A percentile compares a stretch with the other conserved stretches of the same genome.
Conservation (phyloP, 1,140 invertebrate genomes). For the Ditylenchus dipsaci region DNA sequence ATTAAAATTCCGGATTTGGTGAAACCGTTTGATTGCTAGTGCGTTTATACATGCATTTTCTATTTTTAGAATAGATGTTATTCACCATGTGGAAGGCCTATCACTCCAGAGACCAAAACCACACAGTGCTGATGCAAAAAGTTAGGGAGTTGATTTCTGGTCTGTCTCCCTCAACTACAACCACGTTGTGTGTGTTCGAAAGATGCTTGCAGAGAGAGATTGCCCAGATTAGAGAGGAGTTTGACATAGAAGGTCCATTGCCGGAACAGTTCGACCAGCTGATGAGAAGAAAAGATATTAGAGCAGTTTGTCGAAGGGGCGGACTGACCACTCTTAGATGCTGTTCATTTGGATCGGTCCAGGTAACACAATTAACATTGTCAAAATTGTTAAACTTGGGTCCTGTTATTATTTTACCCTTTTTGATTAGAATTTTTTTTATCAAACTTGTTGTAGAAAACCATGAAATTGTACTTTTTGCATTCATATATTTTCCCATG, state of each 20-base stretch:
- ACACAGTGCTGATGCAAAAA: constrained; percentile 35
- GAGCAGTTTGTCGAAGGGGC: constrained; percentile 32
- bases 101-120: constrained; percentile 32
- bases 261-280: constrained; percentile 42
- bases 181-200: constrained; percentile 35
- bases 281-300: constrained; percentile 41
- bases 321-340: constrained; percentile 37
- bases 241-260: constrained; percentile 31
- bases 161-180: constrained; percentile 15
- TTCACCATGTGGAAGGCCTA: constrained; percentile 34
- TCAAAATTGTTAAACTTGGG: neutral
- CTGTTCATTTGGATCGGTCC: neutral
- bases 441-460: no score
- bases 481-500: no score
- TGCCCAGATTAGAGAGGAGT: constrained; percentile 34
- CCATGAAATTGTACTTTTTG: no score
- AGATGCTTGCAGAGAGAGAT: constrained; percentile 33
- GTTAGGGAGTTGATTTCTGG: constrained; percentile 35
- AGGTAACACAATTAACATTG: neutral
- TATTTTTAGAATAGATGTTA: constrained; percentile 29
- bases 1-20: no score
- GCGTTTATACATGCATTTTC: no score
- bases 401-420: neutral
- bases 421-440: no score
- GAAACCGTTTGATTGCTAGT: no score